Conservation (phyloP, 1,140 invertebrate genomes). For the Delia radicum region DNA sequence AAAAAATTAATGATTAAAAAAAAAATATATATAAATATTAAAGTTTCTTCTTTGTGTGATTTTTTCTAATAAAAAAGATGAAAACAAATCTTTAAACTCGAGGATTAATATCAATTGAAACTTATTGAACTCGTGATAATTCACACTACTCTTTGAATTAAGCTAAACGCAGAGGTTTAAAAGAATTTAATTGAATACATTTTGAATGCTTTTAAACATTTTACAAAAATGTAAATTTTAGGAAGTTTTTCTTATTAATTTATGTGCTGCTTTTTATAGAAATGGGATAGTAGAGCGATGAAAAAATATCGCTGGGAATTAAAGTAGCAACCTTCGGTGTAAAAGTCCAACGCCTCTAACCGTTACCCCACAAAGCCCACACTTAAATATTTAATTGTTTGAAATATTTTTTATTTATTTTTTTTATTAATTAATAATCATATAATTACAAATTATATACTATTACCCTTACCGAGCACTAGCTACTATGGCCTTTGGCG, state of each 20-base stretch:
- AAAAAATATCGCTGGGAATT: neutral
- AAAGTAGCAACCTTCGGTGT: neutral
- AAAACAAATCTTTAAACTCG: neutral
- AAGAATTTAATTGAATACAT: neutral
- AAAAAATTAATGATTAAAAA: neutral
- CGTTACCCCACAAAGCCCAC: too few species aligned
- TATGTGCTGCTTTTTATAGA: too few species aligned
- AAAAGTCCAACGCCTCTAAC: too few species aligned
- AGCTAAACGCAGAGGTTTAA: neutral
- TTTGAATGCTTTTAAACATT: too few species aligned
- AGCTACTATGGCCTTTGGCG: too few species aligned
- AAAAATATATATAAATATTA: neutral
- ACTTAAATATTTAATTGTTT: too few species aligned
- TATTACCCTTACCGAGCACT: too few species aligned
- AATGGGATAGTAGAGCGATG: neutral
- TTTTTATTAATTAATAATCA: too few species aligned
- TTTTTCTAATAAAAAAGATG: neutral
- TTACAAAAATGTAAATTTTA: too few species aligned
- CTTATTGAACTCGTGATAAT: constrained; percentile 1
- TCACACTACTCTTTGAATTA: neutral
- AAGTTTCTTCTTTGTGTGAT: neutral
- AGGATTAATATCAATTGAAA: constrained; percentile 5
- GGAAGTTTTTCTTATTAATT: too few species aligned
- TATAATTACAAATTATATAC: too few species aligned
- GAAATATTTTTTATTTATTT: too few species aligned